A percentile compares a stretch with the other conserved stretches of the same genome.
phyloP scores from a whole-genome alignment of 2,888 invertebrate species.

The Eugnorisma glareosa region DNA sequence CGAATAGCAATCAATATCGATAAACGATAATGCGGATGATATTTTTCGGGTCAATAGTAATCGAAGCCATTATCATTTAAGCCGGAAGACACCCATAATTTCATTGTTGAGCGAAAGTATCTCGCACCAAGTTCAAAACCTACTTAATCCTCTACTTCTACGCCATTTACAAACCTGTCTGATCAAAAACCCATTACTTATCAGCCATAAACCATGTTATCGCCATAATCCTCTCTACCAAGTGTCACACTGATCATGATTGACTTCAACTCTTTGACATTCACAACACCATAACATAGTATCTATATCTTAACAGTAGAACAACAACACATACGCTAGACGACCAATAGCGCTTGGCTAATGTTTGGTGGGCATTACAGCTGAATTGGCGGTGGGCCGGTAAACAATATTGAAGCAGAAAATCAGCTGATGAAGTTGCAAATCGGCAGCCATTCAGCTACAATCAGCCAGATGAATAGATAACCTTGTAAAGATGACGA shows the following conservation, averaged over 20 bases:
- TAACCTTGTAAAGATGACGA: neutral
- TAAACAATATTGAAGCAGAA: no score
- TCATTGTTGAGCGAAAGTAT: neutral
- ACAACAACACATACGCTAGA: neutral
- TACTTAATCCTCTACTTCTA: constrained; percentile 4
- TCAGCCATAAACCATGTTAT: constrained; percentile 28
- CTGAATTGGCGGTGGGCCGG: neutral
- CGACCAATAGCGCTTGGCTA: neutral
- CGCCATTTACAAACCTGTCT: constrained; percentile 19
- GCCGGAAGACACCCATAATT: neutral
- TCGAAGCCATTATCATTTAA: neutral
- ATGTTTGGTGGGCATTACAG: neutral
- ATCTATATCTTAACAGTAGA: neutral
- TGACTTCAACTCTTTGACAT: constrained; percentile 36
- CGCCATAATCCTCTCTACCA: constrained; percentile 39
- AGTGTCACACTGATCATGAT: constrained; percentile 26
- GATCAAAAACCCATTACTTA: constrained; percentile 29
- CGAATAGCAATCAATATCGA: neutral
- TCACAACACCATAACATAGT: constrained; percentile 6
- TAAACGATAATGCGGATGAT: neutral
- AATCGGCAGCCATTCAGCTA: neutral
- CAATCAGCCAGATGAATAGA: neutral
- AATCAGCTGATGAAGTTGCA: no score
- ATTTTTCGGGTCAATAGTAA: neutral
- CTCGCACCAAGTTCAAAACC: neutral